These are phyloP conservation scores for Neopelma chrysocephalum DNA, from an alignment of 2,797 vertebrate species.

Conservation along the genomic window DNA sequence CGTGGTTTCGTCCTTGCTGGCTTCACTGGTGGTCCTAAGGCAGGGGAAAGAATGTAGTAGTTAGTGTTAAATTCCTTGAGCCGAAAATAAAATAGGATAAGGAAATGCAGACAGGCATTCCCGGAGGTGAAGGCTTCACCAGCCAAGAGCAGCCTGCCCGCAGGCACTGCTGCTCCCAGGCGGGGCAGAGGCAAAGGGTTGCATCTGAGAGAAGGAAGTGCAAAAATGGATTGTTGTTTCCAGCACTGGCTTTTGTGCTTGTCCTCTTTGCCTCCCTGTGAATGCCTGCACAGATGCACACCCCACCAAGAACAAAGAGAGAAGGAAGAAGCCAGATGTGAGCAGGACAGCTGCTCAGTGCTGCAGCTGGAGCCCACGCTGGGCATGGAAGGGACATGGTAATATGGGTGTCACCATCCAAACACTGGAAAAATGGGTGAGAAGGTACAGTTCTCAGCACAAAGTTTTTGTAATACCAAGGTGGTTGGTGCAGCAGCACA, in stretches of 20 bases:
- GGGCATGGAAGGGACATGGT: not conserved
- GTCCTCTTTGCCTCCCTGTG: not conserved
- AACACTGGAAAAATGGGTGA: not conserved
- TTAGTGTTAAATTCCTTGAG: conserved; percentile 41
- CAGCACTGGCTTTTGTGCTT: not conserved
- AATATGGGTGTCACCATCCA: not conserved
- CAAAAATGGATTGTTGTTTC: conserved; percentile 25
- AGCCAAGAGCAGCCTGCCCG: not conserved
- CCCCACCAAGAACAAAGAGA: not conserved
- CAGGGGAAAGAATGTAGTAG: not conserved
- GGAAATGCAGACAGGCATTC: conserved; percentile 14
- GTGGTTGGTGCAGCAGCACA: not conserved
- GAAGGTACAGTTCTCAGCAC: not conserved
- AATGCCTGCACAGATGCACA: accelerated
- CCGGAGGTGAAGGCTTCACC: not conserved
- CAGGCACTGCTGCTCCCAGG: not conserved
- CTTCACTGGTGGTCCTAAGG: not conserved
- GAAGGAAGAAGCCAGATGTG: not conserved
- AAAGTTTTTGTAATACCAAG: not conserved
- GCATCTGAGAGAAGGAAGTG: not conserved
- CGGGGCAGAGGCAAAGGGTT: not conserved
- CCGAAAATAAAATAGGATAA: conserved; percentile 48
- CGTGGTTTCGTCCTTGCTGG: not conserved
- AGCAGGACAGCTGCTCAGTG: not conserved
- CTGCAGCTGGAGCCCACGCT: accelerated